phyloP scores from a whole-genome alignment of 2,888 invertebrate genomes.

The Polydrusus pterygomalis region DNA sequence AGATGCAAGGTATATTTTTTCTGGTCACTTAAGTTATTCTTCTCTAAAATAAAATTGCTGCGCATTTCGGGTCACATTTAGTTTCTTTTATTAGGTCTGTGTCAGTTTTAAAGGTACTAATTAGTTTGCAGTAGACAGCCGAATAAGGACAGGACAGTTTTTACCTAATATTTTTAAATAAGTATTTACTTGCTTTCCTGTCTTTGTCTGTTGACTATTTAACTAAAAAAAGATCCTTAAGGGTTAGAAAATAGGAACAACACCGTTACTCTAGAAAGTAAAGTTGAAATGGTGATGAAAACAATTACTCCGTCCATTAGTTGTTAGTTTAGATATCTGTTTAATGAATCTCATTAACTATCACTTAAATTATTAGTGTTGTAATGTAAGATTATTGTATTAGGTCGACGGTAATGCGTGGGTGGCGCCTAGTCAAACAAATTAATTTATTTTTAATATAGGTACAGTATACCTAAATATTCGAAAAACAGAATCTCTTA shows the following conservation, averaged over 20 bases:
- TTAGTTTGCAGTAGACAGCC: background rate
- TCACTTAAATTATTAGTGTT: background rate
- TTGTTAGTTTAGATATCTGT: background rate
- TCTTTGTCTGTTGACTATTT: no score
- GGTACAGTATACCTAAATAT: no score
- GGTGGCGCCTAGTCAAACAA: background rate
- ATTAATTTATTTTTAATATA: no score
- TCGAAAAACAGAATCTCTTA: no score
- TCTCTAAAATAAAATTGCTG: conserved; percentile 12
- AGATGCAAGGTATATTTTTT: conserved; percentile 1
- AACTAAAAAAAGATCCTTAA: no score
- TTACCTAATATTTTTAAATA: no score
- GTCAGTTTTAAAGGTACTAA: no score
- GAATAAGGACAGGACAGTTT: no score
- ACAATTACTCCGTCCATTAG: background rate
- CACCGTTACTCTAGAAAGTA: background rate
- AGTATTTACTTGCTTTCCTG: no score
- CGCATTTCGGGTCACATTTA: background rate
- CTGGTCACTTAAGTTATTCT: background rate
- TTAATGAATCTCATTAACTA: background rate
- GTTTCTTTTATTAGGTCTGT: background rate
- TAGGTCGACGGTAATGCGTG: no score
- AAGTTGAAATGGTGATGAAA: background rate
- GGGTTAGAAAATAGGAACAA: no score
- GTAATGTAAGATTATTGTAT: background rate